These are phyloP conservation scores for Monochamus saltuarius DNA, from an alignment of 1,140 invertebrate genomes.

Conservation along the genomic window DNA sequence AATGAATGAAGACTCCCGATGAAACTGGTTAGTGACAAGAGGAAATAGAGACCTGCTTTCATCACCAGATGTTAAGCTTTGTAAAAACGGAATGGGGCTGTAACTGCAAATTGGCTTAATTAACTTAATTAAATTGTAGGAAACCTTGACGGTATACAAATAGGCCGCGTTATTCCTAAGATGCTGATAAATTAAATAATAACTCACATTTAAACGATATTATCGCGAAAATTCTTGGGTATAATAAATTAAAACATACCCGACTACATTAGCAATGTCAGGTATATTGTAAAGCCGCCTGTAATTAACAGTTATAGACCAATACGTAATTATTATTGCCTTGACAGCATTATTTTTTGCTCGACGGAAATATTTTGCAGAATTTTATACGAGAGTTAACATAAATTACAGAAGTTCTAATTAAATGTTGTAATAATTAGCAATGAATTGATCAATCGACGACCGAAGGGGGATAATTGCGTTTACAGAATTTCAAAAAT, in stretches of 20 bases:
- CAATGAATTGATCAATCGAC: too few relatives aligned
- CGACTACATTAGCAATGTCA: background rate
- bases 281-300: constrained; percentile 3
- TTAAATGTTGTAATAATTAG: background rate
- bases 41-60: too few relatives aligned
- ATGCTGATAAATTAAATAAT: constrained; percentile 16
- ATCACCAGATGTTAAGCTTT: too few relatives aligned
- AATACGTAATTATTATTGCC: constrained; percentile 4
- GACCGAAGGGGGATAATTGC: too few relatives aligned
- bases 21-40: too few relatives aligned
- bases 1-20: too few relatives aligned
- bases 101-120: too few relatives aligned
- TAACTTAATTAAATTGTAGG: background rate
- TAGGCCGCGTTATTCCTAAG: constrained; percentile 3
- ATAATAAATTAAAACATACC: constrained; percentile 13
- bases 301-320: constrained; percentile 10
- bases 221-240: background rate
- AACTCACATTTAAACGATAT: constrained; percentile 15
- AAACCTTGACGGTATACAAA: constrained; percentile 11
- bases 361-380: constrained; percentile 1
- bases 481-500: too few relatives aligned
- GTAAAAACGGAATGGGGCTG: too few relatives aligned
- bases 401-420: constrained; percentile 12
- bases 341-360: constrained; percentile 6
- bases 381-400: constrained; percentile 9